These are phyloP conservation scores for Platichthys stellatus DNA, from an alignment of 2,113 vertebrate species.

Conservation along the genomic window DNA sequence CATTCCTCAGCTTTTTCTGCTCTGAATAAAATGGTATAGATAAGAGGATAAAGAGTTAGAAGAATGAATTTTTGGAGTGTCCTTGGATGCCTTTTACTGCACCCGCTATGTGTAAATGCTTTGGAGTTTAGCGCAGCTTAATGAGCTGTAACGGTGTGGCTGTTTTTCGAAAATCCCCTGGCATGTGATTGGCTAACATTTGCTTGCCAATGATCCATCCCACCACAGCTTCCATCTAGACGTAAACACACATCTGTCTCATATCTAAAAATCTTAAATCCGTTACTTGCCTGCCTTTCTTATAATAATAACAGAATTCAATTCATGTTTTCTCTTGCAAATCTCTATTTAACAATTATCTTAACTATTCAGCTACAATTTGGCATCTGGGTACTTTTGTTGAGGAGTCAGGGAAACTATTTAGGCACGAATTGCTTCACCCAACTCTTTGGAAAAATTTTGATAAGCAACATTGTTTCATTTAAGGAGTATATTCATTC, in stretches of 20 bases:
- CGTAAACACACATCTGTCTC: conserved; percentile 10
- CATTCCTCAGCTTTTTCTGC: background rate
- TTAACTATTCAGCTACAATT: no score
- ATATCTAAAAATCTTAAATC: background rate
- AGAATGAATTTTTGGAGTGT: background rate
- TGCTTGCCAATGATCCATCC: conserved; percentile 26
- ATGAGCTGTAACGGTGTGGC: conserved; percentile 21
- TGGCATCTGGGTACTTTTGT: no score
- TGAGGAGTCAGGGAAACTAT: no score
- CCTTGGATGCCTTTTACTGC: conserved; percentile 17
- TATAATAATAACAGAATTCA: background rate
- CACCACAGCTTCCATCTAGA: conserved; percentile 8
- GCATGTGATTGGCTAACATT: conserved; percentile 16
- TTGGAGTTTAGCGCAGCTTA: conserved; percentile 20
- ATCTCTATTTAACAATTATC: no score
- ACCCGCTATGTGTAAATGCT: background rate
- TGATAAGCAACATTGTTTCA: no score
- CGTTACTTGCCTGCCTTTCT: no score
- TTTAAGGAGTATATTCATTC: no score
- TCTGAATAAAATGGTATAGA: background rate
- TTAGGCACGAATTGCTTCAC: no score
- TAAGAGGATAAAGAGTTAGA: background rate
- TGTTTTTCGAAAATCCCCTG: background rate
- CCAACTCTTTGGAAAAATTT: no score
- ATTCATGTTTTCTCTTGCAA: background rate